Evolutionary conservation across 64 coral and sea anemone genomes (phyloP).

Genomic region (Dendronephthya gigantea): DNA sequence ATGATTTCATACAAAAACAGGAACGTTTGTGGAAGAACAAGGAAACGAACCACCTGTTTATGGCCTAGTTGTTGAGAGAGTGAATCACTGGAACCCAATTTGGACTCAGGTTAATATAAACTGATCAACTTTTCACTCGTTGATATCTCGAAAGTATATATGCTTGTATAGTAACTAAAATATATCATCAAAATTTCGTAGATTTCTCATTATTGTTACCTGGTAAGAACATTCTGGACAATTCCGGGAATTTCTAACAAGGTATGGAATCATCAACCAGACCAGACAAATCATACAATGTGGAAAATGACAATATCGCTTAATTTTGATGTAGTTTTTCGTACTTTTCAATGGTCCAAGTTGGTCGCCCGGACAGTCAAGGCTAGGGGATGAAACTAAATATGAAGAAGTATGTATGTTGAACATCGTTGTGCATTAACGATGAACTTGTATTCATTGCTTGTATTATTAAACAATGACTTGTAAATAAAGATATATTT

Average conservation of each 20-base stretch:
- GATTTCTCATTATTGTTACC: conserved; percentile 63
- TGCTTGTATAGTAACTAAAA: neutral
- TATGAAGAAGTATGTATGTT: neutral
- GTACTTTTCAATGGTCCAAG: conserved; percentile 75
- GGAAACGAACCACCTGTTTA: conserved; percentile 54
- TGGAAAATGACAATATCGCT: too few species aligned
- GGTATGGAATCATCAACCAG: too few species aligned
- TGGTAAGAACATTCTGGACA: conserved; percentile 71
- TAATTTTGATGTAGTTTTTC: conserved; percentile 25
- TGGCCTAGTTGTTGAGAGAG: conserved; percentile 66
- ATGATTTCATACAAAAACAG: neutral
- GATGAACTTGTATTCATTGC: too few species aligned
- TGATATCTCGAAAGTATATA: neutral
- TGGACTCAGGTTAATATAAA: conserved; percentile 46
- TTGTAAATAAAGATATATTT: too few species aligned
- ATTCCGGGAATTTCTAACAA: conserved; percentile 55
- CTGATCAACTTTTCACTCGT: neutral
- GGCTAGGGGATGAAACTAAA: conserved; percentile 39
- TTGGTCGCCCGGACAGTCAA: conserved; percentile 52
- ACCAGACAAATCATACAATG: too few species aligned
- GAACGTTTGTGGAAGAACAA: conserved; percentile 68
- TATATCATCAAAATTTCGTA: neutral
- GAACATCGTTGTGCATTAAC: neutral
- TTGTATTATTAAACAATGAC: too few species aligned
- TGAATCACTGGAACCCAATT: conserved; percentile 64